These are phyloP conservation scores for Amblyopsis hoosieri DNA, from an alignment of 2,797 vertebrate genomes.

Conservation along the genomic window DNA sequence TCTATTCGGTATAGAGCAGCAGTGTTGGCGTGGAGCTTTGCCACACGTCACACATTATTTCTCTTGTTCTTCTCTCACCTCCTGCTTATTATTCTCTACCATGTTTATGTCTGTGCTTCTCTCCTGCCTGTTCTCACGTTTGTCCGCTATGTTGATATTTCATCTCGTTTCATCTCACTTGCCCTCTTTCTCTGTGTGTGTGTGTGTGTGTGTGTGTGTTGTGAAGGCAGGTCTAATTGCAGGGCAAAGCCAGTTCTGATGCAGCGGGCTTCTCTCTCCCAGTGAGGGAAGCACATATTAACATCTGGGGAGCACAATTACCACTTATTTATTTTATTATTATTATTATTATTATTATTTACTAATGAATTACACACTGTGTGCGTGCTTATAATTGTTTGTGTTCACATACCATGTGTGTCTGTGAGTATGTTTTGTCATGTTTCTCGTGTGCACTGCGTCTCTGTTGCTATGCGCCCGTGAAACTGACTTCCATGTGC, in stretches of 20 bases:
- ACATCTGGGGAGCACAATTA: constrained; percentile 71
- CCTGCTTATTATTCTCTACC: not conserved
- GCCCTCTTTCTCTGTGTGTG: not conserved
- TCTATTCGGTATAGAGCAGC: not conserved
- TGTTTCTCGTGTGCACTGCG: constrained; percentile 13
- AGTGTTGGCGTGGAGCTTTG: too few species aligned
- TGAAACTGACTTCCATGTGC: constrained; percentile 29
- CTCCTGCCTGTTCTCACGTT: not conserved
- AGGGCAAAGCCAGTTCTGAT: constrained; percentile 57
- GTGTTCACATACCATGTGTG: constrained; percentile 15
- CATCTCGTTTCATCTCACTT: not conserved
- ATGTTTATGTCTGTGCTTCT: not conserved
- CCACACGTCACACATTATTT: too few species aligned
- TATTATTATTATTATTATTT: constrained; percentile 70
- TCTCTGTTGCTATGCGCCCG: constrained; percentile 23
- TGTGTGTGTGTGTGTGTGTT: constrained; percentile 49
- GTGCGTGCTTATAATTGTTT: constrained; percentile 16
- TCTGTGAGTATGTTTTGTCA: not conserved
- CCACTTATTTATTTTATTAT: constrained; percentile 30
- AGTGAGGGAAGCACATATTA: constrained; percentile 52
- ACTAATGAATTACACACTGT: constrained; percentile 70
- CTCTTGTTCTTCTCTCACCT: not conserved
- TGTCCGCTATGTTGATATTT: not conserved
- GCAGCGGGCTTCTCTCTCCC: constrained; percentile 49
- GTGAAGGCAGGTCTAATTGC: constrained; percentile 57